Evolutionary conservation across 2,888 invertebrate species (phyloP).

Genomic region (Philereme vetulata): DNA sequence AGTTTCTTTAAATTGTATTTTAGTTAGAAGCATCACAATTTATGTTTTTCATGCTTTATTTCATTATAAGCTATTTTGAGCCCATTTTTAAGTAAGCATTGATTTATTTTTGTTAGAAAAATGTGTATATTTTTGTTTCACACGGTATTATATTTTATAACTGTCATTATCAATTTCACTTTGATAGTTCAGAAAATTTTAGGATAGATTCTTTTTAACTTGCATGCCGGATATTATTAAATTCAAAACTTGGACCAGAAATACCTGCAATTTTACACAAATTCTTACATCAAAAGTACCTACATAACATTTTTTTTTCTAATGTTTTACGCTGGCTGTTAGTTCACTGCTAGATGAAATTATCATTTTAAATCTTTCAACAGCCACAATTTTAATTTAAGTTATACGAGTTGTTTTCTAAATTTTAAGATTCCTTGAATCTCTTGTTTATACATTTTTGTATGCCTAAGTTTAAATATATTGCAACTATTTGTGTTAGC

Average conservation of each 20-base stretch:
- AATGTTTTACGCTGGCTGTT: background rate
- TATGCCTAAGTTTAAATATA: conserved; percentile 27
- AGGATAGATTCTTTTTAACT: conserved; percentile 15
- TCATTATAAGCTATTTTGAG: background rate
- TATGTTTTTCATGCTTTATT: conserved; percentile 1
- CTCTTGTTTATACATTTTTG: conserved; percentile 41
- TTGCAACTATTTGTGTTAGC: conserved; percentile 23
- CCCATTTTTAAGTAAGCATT: conserved; percentile 3
- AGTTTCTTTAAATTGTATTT: conserved; percentile 13
- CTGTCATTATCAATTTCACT: conserved; percentile 9
- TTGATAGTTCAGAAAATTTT: conserved; percentile 16
- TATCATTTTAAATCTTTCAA: conserved; percentile 8
- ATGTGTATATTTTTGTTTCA: conserved; percentile 18
- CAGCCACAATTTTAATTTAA: conserved; percentile 19
- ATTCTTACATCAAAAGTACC: background rate
- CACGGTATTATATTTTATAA: background rate
- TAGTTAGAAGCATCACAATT: conserved; percentile 27
- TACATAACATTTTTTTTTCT: background rate
- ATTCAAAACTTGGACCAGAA: conserved; percentile 9
- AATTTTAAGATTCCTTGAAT: conserved; percentile 49
- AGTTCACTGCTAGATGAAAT: background rate
- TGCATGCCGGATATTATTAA: conserved; percentile 17
- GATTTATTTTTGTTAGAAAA: conserved; percentile 1
- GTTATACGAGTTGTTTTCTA: conserved; percentile 16
- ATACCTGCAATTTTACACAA: background rate